Percentiles rank a stretch among this genome's conserved stretches.
phyloP scores from a whole-genome alignment of 1,140 invertebrate species.

The Drosophila miranda region DNA sequence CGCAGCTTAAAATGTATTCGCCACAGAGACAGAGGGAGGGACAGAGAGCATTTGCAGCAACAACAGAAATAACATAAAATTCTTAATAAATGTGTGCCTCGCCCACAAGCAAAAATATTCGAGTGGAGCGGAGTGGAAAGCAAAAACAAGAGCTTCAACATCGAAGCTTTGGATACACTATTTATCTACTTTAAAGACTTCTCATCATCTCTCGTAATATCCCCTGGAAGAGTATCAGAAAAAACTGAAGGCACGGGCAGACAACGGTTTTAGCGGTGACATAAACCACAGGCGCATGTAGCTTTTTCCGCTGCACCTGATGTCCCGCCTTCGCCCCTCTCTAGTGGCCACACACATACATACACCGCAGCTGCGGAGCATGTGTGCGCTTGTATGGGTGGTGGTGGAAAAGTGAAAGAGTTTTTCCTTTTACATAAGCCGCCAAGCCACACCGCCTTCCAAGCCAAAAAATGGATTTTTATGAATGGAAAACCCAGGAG shows the following conservation, averaged over 20 bases:
- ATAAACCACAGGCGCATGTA: not conserved
- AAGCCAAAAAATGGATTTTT: conserved; percentile 51
- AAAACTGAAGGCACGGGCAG: no score
- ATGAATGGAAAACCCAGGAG: conserved; percentile 63
- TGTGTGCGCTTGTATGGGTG: conserved; percentile 14
- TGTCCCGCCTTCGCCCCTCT: no score
- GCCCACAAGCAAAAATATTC: conserved; percentile 47
- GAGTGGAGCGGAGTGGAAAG: conserved; percentile 12
- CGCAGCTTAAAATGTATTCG: conserved; percentile 46
- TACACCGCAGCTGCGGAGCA: conserved; percentile 24
- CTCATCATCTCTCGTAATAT: not conserved
- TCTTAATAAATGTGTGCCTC: conserved; percentile 65
- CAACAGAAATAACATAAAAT: conserved; percentile 50
- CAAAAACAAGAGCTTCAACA: not conserved
- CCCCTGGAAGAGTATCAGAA: no score
- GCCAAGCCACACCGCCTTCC: not conserved
- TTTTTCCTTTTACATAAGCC: conserved; percentile 55
- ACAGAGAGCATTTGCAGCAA: conserved; percentile 21
- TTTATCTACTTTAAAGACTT: no score
- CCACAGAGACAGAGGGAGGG: not conserved
- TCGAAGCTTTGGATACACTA: no score
- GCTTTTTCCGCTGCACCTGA: not conserved
- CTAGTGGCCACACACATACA: not conserved
- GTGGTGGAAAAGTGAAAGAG: conserved; percentile 59
- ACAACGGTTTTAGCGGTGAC: no score